These are phyloP conservation scores for Rhincodon typus DNA, from an alignment of 2,797 vertebrate genomes.

Conservation along the genomic window DNA sequence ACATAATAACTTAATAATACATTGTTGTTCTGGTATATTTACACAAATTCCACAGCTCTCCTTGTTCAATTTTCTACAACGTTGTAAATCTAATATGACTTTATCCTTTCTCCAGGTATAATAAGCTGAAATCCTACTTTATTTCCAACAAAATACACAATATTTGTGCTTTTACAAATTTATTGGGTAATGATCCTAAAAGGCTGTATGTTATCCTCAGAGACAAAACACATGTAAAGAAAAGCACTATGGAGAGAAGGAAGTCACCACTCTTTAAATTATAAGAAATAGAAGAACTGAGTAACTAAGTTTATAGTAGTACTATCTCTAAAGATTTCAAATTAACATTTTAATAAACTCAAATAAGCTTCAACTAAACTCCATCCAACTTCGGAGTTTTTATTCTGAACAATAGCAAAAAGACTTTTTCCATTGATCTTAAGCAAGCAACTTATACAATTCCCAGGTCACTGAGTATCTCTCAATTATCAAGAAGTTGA, in stretches of 20 bases:
- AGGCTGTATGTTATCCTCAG: neutral
- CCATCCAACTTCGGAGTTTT: neutral
- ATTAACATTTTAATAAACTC: too few species aligned
- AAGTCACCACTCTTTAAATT: neutral
- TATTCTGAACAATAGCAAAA: neutral
- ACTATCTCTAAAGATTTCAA: neutral
- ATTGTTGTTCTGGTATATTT: neutral
- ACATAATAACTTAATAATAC: neutral
- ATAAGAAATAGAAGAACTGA: neutral
- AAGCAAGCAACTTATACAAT: neutral
- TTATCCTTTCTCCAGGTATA: neutral
- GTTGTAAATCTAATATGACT: neutral
- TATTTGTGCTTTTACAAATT: neutral
- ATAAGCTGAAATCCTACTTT: neutral
- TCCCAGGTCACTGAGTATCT: neutral
- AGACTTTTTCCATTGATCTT: neutral
- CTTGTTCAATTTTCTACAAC: neutral
- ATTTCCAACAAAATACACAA: neutral
- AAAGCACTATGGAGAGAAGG: neutral
- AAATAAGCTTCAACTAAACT: neutral
- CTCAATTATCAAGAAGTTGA: neutral
- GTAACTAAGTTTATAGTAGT: neutral
- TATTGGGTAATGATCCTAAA: neutral
- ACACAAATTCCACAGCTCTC: neutral
- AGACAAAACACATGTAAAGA: neutral